Percentiles rank a stretch among this genome's conserved stretches.
Conservation (phyloP, 2,888 invertebrate species). For the Drosophila paramelanica region DNA sequence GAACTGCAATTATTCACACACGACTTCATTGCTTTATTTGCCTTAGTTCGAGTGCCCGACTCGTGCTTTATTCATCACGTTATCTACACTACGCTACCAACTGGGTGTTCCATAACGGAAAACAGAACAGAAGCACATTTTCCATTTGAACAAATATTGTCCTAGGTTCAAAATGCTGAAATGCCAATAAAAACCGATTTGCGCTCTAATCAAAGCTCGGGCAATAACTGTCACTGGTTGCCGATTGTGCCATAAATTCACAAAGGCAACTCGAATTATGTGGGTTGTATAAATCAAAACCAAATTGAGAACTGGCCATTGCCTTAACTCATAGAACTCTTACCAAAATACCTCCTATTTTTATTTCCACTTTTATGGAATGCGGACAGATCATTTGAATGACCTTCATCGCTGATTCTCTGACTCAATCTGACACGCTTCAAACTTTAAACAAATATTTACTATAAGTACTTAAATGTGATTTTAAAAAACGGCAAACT, state of each 20-base stretch:
- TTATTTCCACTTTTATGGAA: background rate
- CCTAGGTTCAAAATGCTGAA: constrained; percentile 21
- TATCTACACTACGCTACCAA: constrained; percentile 10
- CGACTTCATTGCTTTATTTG: constrained; percentile 8
- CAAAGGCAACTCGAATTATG: background rate
- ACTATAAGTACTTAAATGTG: background rate
- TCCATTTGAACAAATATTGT: constrained; percentile 3
- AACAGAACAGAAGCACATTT: background rate
- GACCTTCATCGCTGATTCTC: background rate
- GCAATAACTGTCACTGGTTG: constrained; percentile 15
- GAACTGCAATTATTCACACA: constrained; percentile 5
- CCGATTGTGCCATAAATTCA: constrained; percentile 29
- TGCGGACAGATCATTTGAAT: background rate
- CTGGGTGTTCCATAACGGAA: background rate
- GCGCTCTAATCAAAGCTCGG: constrained; percentile 15
- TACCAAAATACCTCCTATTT: background rate
- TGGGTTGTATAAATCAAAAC: constrained; percentile 8
- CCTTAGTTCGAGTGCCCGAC: background rate
- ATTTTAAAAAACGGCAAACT: background rate
- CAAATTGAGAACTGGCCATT: background rate
- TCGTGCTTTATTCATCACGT: constrained; percentile 6
- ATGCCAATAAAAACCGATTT: constrained; percentile 29
- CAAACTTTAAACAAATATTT: background rate
- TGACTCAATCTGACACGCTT: no score
- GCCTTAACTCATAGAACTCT: background rate